These are phyloP conservation scores for Pelodytes ibericus DNA, from an alignment of 2,797 vertebrate species.

Conservation along the genomic window DNA sequence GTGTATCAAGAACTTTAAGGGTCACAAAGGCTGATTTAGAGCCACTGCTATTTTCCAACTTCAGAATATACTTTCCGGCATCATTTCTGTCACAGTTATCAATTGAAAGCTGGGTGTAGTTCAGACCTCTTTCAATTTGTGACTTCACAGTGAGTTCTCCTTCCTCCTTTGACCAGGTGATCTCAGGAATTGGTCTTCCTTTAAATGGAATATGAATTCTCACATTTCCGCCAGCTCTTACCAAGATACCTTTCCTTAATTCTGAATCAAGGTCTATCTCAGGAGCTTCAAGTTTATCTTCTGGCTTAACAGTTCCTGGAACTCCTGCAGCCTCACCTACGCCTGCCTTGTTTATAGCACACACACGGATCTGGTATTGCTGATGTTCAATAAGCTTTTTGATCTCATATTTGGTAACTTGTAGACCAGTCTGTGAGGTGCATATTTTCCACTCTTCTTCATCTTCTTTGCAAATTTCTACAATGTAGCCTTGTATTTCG, in stretches of 20 bases:
- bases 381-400: constrained; percentile 89
- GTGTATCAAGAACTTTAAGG: constrained; percentile 95
- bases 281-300: constrained; percentile 91
- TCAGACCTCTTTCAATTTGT: constrained; percentile 85
- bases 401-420: constrained; percentile 92
- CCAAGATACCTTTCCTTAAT: constrained; percentile 89
- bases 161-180: constrained; percentile 93
- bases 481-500: constrained; percentile 89
- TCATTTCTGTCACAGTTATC: constrained; percentile 95
- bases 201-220: constrained; percentile 93
- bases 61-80: constrained; percentile 92
- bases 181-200: constrained; percentile 91
- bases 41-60: constrained; percentile 91
- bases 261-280: constrained; percentile 94
- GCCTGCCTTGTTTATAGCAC: constrained; percentile 95
- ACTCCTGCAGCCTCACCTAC: constrained; percentile 87
- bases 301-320: constrained; percentile 89
- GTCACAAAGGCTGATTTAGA: constrained; percentile 89
- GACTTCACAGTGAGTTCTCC: constrained; percentile 86
- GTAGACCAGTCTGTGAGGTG: constrained; percentile 90
- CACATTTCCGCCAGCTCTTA: constrained; percentile 92
- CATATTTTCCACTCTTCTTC: constrained; percentile 94
- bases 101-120: constrained; percentile 91
- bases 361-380: constrained; percentile 92
- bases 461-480: constrained; percentile 95